Base-by-base conservation (phyloP, 2,888 invertebrate species). In the Cinara cedri region DNA sequence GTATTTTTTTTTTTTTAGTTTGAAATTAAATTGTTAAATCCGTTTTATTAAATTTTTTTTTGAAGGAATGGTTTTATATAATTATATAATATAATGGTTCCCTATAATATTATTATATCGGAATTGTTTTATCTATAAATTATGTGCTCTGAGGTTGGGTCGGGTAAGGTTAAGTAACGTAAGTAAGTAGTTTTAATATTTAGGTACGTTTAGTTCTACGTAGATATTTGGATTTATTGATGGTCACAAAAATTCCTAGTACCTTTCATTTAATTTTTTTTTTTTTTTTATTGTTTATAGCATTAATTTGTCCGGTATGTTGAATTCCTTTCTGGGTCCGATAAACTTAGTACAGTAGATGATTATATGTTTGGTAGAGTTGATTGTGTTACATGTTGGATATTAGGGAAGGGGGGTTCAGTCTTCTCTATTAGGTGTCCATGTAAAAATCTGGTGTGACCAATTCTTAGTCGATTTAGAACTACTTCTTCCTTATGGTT, bases 1-100 rank as follows among this genome's bases (percentile, higher is more conserved):
- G 3, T 42, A 54, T 34, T 70, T 26, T 66, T 57, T 49, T 26
- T 66, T 26, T 49, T 60, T 72, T 24, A 10, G 19, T 49, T 72
- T 51, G n/a, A 74, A 74, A 63, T 74, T 49, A 62, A 74, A 74
- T 74, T 74, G 42, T 62, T 42, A 34, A 63, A 42, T 74, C 42
- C 19, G 21, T 54, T 74, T 51, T 34, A 51, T 42, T 62, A 16
- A 74, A 68, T 42, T 55, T 55, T 21, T 21, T 63, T 74, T 72
- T 42, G 11, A 8, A 54, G 51, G 16, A 4, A 63, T 34, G 19
- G 34, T 34, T 34, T n/a, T n/a, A n/a, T n/a, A n/a, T n/a, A n/a
- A n/a, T n/a, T n/a, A n/a, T n/a, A n/a, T n/a, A n/a, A n/a, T n/a
- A n/a, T n/a, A n/a, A 34, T 34, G 34, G 3, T 34, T 34, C 6